Base-by-base conservation (phyloP, 2,888 invertebrate genomes). In the Xylophagus ater region DNA sequence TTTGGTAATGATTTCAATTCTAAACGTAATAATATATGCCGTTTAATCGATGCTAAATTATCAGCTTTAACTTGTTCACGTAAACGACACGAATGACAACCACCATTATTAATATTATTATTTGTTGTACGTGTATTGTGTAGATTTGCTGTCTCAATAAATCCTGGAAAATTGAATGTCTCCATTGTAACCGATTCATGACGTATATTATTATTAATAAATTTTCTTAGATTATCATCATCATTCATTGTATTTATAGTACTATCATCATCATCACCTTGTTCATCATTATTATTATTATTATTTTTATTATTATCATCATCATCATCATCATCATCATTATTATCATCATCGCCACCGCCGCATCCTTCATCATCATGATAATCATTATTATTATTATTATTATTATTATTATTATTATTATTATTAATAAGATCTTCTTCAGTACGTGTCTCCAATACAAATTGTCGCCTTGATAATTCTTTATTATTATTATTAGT, bases 1-100 rank as follows among this genome's bases (percentile, higher is more conserved):
- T 78, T 78, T 26, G 78, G 78, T 31, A 75, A 69, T 50, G 71
- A 70, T 43, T 69, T 64, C 55, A 78, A 66, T 46, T 76, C 75
- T 43, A 78, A 66, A 51, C 77, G 75, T 48, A 70, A 70, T 42
- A 78, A 63, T 44, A 78, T 71, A 57, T 75, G 74, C 57, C 72
- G 71, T 55, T 77, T 76, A 51, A 79, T 77, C 40, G 72, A 70
- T 53, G 71, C 70, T 44, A 78, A 65, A 54, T 71, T 76, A 51
- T 74, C 69, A 51, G 71, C 70, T 49, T 74, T 71, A 37, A 73
- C 67, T 58, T 71, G 71, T 50, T 74, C 72, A 49, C 70, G 59
- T 34, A 70, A 61, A 44, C 70, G 70, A 54, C 74, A 74, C 47
- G 71, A 66, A 51, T 69, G 64, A 56, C 74, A 74, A 49, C 66